phyloP scores from a whole-genome alignment of 2,797 vertebrate species.

The Valencia hispanica region DNA sequence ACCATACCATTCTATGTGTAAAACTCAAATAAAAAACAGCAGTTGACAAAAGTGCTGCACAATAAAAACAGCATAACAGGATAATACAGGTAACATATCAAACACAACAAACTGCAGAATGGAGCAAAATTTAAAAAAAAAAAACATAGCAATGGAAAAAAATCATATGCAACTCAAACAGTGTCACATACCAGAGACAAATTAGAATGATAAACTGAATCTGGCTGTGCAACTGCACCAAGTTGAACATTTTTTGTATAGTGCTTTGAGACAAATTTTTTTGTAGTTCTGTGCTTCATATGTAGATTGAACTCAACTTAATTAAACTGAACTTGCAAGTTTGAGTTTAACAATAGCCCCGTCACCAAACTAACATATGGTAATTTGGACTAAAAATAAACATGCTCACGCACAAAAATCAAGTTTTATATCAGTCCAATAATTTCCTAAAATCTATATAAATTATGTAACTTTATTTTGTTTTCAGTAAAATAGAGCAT shows the following conservation, averaged over 20 bases:
- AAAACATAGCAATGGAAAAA: background rate
- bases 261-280: background rate
- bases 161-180: background rate
- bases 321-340: background rate
- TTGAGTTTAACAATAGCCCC: background rate
- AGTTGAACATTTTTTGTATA: background rate
- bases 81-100: background rate
- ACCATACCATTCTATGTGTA: background rate
- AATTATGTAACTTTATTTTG: slow-evolving; percentile 33
- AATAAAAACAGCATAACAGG: too few species aligned
- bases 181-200: background rate
- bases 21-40: background rate
- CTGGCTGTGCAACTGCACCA: background rate
- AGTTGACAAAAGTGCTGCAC: background rate
- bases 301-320: too few species aligned
- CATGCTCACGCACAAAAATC: background rate
- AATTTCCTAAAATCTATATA: slow-evolving; percentile 5
- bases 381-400: background rate
- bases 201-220: background rate
- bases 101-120: background rate
- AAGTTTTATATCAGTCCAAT: background rate
- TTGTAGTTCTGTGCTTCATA: too few species aligned
- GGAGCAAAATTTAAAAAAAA: background rate
- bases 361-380: background rate
- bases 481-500: slow-evolving; percentile 17